These are phyloP conservation scores for Phocoena sinus DNA, from an alignment of 2,113 vertebrate species.

Conservation along the genomic window DNA sequence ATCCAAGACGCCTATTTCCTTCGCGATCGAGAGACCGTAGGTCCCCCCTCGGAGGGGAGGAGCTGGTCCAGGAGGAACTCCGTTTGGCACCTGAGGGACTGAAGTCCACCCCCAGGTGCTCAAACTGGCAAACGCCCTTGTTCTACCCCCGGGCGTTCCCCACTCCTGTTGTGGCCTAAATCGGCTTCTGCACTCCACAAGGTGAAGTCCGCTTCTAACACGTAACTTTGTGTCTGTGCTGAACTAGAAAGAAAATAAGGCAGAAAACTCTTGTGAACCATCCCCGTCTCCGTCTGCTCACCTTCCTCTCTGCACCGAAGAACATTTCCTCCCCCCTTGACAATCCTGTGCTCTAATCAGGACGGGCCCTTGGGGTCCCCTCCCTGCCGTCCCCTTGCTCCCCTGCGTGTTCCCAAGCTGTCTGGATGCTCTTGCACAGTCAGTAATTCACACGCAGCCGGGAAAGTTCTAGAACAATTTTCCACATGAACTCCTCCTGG, in stretches of 20 bases:
- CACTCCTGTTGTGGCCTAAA: accelerated
- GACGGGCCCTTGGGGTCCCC: background rate
- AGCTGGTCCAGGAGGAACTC: background rate
- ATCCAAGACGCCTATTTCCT: background rate
- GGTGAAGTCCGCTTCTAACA: background rate
- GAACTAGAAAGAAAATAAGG: background rate
- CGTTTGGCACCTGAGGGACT: accelerated
- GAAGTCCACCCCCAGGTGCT: background rate
- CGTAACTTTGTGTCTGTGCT: too few species aligned
- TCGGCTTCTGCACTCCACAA: accelerated
- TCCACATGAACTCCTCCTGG: background rate
- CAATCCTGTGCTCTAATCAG: background rate
- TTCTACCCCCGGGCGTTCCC: too few species aligned
- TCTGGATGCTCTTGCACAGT: background rate
- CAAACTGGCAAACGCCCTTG: too few species aligned
- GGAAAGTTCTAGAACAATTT: background rate
- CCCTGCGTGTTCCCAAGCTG: background rate
- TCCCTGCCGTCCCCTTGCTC: accelerated
- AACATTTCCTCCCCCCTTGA: background rate
- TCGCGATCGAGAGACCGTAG: accelerated
- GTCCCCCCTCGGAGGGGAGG: background rate
- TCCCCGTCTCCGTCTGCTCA: accelerated
- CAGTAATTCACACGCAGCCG: background rate
- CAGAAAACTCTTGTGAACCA: accelerated
- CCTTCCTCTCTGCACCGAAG: accelerated